Percentiles rank a stretch among this genome's conserved stretches.
Evolutionary conservation across 2,113 vertebrate species (phyloP).

Genomic region (Arenaria interpres): DNA sequence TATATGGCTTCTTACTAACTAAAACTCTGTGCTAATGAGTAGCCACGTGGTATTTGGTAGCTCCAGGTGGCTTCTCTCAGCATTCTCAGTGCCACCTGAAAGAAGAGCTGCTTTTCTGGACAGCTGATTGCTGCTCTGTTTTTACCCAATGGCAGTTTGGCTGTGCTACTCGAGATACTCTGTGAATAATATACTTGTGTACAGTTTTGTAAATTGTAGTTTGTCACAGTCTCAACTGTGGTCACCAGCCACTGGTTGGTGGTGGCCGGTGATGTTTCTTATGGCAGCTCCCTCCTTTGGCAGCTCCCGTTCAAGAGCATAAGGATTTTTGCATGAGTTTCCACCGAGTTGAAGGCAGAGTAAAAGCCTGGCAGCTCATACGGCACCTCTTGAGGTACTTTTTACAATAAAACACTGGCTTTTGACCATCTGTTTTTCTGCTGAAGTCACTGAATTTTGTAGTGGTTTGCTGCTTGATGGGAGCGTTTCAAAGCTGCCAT

Average conservation of each 20-base stretch:
- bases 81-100: background rate
- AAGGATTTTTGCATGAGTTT: background rate
- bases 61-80: background rate
- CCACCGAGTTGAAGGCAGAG: background rate
- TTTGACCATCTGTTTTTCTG: background rate
- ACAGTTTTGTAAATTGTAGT: background rate
- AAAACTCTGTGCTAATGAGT: background rate
- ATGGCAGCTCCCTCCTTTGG: background rate
- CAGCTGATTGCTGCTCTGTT: background rate
- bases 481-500: background rate
- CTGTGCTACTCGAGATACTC: accelerated
- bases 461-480: background rate
- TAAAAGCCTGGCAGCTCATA: background rate
- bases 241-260: background rate
- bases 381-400: background rate
- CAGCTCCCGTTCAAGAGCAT: background rate
- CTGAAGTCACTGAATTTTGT: background rate
- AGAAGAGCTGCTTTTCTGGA: background rate
- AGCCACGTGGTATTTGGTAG: background rate
- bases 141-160: no score
- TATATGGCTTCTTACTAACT: background rate
- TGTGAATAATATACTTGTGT: background rate
- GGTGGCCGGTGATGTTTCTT: background rate
- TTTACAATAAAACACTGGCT: background rate
- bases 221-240: background rate